Conservation (phyloP, 2,888 invertebrate species). For the Leptothorax acervorum region DNA sequence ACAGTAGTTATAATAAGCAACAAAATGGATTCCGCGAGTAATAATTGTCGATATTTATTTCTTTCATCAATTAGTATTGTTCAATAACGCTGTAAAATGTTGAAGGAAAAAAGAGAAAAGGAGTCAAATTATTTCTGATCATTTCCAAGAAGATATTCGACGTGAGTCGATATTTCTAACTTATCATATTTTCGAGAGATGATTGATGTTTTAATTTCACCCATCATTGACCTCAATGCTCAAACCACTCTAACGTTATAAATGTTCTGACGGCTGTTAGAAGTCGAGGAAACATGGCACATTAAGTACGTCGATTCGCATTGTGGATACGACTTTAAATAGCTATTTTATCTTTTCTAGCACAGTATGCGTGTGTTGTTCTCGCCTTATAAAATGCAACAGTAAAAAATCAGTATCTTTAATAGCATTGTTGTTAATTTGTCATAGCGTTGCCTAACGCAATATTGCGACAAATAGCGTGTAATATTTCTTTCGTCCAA, state of each 20-base stretch:
- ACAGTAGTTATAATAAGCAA: not conserved
- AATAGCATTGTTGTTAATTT: slow-evolving; percentile 42
- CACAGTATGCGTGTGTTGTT: not conserved
- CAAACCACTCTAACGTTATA: slow-evolving; percentile 41
- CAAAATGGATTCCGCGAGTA: not conserved
- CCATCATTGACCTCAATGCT: slow-evolving; percentile 50
- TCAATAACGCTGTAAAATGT: not conserved
- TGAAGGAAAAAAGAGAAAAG: not conserved
- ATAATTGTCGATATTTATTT: slow-evolving; percentile 1
- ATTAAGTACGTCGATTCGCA: slow-evolving; percentile 46
- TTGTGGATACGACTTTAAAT: slow-evolving; percentile 39
- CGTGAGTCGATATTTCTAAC: slow-evolving; percentile 12
- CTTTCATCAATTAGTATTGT: slow-evolving; percentile 3
- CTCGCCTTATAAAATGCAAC: slow-evolving; percentile 10
- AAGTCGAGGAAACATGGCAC: slow-evolving; percentile 53
- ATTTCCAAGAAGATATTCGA: slow-evolving; percentile 15
- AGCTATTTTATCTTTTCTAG: slow-evolving; percentile 29
- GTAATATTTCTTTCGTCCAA: not conserved
- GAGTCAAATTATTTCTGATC: not conserved
- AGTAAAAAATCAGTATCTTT: slow-evolving; percentile 25
- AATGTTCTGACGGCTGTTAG: slow-evolving; percentile 39
- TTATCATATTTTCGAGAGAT: slow-evolving; percentile 30
- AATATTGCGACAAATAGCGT: not conserved
- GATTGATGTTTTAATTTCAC: slow-evolving; percentile 51
- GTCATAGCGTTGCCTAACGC: slow-evolving; percentile 8